These are phyloP conservation scores for Peromyscus polionotus DNA, from an alignment of 2,113 vertebrate genomes.

Conservation along the genomic window DNA sequence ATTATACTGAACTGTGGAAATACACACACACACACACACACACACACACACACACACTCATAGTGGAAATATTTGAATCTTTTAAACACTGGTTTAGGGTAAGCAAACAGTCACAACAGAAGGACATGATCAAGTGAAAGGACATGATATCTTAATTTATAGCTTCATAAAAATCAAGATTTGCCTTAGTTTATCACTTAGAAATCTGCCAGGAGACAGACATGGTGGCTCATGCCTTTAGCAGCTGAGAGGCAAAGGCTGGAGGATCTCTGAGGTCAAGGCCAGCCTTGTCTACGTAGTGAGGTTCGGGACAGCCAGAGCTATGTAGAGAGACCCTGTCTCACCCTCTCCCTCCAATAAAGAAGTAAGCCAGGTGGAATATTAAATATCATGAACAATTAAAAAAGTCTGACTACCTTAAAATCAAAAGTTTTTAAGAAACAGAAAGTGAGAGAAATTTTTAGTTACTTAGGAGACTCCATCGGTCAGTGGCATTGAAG, in stretches of 20 bases:
- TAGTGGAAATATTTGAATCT: neutral
- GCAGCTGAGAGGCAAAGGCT: neutral
- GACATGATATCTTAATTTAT: neutral
- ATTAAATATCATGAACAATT: neutral
- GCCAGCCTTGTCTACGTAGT: neutral
- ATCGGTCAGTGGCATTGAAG: neutral
- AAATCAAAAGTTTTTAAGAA: neutral
- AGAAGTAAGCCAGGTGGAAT: neutral
- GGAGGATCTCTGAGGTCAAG: neutral
- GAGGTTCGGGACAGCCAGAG: neutral
- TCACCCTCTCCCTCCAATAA: neutral
- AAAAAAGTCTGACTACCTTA: neutral
- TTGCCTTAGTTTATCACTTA: neutral
- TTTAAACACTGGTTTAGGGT: neutral
- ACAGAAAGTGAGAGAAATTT: neutral
- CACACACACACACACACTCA: neutral
- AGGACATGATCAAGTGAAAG: neutral
- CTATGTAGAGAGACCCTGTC: neutral
- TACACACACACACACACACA: neutral
- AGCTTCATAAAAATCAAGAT: neutral
- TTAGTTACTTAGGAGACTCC: neutral
- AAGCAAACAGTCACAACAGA: neutral
- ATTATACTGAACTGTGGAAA: neutral
- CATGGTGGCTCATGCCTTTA: neutral
- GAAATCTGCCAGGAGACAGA: neutral